These are phyloP conservation scores for Notocelia uddmanniana DNA, from an alignment of 2,888 invertebrate genomes.

Conservation along the genomic window DNA sequence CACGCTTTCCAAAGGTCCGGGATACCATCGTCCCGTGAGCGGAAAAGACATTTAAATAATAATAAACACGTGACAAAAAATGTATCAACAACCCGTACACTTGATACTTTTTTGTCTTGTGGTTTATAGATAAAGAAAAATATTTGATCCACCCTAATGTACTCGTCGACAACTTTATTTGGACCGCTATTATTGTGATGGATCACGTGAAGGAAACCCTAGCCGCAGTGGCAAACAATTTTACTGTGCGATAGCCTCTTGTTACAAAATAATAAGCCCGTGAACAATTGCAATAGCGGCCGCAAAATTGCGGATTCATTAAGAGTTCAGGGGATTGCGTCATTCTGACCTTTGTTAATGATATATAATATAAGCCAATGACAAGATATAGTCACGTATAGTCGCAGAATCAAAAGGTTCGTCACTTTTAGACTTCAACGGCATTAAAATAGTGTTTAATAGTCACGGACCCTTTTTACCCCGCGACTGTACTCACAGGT, in stretches of 20 bases:
- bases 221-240: constrained; percentile 14
- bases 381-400: too few species aligned
- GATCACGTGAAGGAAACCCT: constrained; percentile 24
- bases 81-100: too few species aligned
- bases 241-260: constrained; percentile 6
- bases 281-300: constrained; percentile 18
- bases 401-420: too few species aligned
- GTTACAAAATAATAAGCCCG: constrained; percentile 33
- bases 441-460: too few species aligned
- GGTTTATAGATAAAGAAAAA: not conserved
- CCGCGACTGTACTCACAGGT: too few species aligned
- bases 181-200: constrained; percentile 19
- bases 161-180: constrained; percentile 17
- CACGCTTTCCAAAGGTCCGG: too few species aligned
- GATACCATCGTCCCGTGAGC: too few species aligned
- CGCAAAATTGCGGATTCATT: constrained; percentile 20
- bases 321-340: constrained; percentile 14
- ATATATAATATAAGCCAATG: constrained; percentile 6
- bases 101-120: too few species aligned
- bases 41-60: too few species aligned
- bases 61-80: too few species aligned
- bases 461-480: too few species aligned
- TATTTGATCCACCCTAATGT: constrained; percentile 17
- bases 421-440: too few species aligned
- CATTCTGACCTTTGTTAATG: constrained; percentile 21